phyloP scores from a whole-genome alignment of 37 sponge, comb jelly and placozoan species.

The Tethya wilhelma region DNA sequence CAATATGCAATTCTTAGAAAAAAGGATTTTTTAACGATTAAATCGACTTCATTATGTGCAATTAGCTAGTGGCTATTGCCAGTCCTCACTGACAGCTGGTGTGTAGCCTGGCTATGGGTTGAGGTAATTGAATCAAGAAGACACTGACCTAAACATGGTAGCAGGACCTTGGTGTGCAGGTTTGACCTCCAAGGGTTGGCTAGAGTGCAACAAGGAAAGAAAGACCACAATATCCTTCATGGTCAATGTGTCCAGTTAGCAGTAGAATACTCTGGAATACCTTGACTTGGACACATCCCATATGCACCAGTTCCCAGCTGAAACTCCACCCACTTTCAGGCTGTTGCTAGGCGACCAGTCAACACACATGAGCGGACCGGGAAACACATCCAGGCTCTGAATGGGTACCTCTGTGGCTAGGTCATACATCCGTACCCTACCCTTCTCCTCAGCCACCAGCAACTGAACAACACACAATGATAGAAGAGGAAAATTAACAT shows the following conservation, averaged over 20 bases:
- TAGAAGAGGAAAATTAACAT: no score
- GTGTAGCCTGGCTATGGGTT: background rate
- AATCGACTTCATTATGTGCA: no score
- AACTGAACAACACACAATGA: constrained; percentile 28
- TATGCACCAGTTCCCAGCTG: constrained; percentile 52
- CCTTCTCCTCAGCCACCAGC: constrained; percentile 67
- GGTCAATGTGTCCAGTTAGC: background rate
- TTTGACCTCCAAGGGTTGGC: constrained; percentile 32
- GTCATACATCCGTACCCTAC: constrained; percentile 53
- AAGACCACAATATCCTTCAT: background rate
- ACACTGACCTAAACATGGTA: constrained; percentile 39
- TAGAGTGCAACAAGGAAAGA: no score
- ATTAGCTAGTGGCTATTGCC: no score
- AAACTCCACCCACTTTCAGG: constrained; percentile 57
- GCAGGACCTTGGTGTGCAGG: constrained; percentile 18
- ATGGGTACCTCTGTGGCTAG: constrained; percentile 45
- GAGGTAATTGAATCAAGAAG: background rate
- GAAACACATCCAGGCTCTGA: constrained; percentile 27
- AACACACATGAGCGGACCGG: constrained; percentile 29
- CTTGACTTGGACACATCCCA: constrained; percentile 69
- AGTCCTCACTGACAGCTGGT: background rate
- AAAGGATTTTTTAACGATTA: no score
- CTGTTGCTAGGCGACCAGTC: constrained; percentile 71
- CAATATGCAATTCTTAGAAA: no score
- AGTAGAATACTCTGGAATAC: constrained; percentile 22